These are phyloP conservation scores for Enteromius argenteus DNA, from an alignment of 2,797 vertebrate species.

Conservation along the genomic window DNA sequence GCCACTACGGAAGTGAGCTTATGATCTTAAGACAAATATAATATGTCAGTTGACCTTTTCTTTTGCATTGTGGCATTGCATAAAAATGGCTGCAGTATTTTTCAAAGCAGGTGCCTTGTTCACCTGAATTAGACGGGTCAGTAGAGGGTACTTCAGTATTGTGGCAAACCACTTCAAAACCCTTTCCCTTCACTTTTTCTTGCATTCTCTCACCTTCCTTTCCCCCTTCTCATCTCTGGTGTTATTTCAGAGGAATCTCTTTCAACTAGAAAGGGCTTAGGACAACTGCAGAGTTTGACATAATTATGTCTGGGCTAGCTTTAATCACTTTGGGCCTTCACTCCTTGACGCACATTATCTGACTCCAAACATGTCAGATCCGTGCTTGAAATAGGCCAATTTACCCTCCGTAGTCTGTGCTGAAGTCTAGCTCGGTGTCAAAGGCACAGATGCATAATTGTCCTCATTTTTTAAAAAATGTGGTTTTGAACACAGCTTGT, in stretches of 20 bases:
- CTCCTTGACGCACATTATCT: constrained; percentile 71
- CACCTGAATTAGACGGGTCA: constrained; percentile 72
- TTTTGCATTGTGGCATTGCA: constrained; percentile 53
- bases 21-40: constrained; percentile 31
- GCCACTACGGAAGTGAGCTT: neutral
- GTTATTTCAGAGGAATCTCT: constrained; percentile 76
- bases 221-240: constrained; percentile 60
- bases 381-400: constrained; percentile 78
- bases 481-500: constrained; percentile 55
- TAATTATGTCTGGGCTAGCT: constrained; percentile 81
- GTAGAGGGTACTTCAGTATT: constrained; percentile 69
- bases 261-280: constrained; percentile 80
- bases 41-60: constrained; percentile 52
- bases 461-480: constrained; percentile 53
- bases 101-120: constrained; percentile 64
- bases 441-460: constrained; percentile 69
- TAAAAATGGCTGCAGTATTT: constrained; percentile 54
- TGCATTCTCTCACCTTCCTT: constrained; percentile 63
- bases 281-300: constrained; percentile 79
- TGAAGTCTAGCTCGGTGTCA: constrained; percentile 69
- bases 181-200: constrained; percentile 60
- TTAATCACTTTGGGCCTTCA: constrained; percentile 81
- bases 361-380: constrained; percentile 76
- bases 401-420: constrained; percentile 72
- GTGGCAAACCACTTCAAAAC: constrained; percentile 75